These are phyloP conservation scores for Nipponacmea schrenckii DNA, from an alignment of 2,888 invertebrate genomes.

Conservation along the genomic window DNA sequence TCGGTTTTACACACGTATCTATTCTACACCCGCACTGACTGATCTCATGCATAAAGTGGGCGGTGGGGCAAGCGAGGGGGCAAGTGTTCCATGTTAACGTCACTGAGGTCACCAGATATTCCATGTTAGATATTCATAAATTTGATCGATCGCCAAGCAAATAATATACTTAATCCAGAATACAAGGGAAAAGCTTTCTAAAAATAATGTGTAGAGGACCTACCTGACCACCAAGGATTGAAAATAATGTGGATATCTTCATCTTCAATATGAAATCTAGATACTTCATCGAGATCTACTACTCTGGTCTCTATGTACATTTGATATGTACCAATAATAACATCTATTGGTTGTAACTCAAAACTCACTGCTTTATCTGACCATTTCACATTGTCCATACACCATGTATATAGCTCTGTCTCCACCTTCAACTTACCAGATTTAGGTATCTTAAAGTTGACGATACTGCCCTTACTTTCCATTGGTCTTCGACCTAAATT, in stretches of 20 bases:
- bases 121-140: no score
- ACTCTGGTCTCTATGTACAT: conserved; percentile 48
- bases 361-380: conserved; percentile 28
- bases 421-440: not conserved
- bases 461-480: conserved; percentile 10
- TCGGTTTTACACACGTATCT: no score
- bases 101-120: no score
- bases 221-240: conserved; percentile 91
- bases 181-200: no score
- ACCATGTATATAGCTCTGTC: conserved; percentile 14
- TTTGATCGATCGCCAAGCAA: no score
- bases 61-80: no score
- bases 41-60: no score
- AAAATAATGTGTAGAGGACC: conserved; percentile 9
- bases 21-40: no score
- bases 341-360: conserved; percentile 39
- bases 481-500: not conserved
- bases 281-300: conserved; percentile 31
- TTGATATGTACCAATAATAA: conserved; percentile 51
- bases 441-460: conserved; percentile 13
- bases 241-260: conserved; percentile 83
- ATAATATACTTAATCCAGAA: no score
- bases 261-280: conserved; percentile 39
- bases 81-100: no score
- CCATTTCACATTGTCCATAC: conserved; percentile 5